A percentile compares a stretch with the other conserved stretches of the same genome.
Evolutionary conservation across 2,888 invertebrate genomes (phyloP).

Genomic region (Heliconius ethilla): DNA sequence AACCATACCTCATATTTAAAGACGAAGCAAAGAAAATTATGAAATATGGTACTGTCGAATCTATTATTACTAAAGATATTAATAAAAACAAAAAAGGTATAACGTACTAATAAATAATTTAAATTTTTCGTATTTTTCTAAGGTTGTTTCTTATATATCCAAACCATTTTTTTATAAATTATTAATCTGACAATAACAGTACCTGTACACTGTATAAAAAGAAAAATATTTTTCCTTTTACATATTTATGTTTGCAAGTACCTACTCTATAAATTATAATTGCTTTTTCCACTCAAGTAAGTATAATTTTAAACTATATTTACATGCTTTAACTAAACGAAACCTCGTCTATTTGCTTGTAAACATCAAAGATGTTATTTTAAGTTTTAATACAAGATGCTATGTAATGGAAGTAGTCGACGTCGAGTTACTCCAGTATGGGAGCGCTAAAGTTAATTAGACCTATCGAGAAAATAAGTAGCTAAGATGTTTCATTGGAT

Average conservation of each 20-base stretch:
- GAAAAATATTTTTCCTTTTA: no score
- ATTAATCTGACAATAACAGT: no score
- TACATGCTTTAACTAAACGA: constrained; percentile 6
- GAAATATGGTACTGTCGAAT: no score
- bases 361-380: constrained; percentile 20
- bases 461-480: constrained; percentile 43
- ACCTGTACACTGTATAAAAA: no score
- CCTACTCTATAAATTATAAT: neutral
- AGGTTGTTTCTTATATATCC: no score
- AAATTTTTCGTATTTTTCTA: no score
- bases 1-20: neutral
- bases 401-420: constrained; percentile 34
- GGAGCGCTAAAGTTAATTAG: constrained; percentile 42
- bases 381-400: constrained; percentile 26
- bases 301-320: constrained; percentile 1
- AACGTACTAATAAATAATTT: no score
- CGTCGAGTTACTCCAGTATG: constrained; percentile 29
- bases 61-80: no score
- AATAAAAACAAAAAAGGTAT: no score
- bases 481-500: constrained; percentile 40
- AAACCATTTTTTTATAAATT: no score
- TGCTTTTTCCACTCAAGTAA: neutral
- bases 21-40: no score
- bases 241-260: neutral
- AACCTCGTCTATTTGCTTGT: constrained; percentile 18